Evolutionary conservation across 2,113 vertebrate genomes (phyloP).

Genomic region (Toxotes chatareus): DNA sequence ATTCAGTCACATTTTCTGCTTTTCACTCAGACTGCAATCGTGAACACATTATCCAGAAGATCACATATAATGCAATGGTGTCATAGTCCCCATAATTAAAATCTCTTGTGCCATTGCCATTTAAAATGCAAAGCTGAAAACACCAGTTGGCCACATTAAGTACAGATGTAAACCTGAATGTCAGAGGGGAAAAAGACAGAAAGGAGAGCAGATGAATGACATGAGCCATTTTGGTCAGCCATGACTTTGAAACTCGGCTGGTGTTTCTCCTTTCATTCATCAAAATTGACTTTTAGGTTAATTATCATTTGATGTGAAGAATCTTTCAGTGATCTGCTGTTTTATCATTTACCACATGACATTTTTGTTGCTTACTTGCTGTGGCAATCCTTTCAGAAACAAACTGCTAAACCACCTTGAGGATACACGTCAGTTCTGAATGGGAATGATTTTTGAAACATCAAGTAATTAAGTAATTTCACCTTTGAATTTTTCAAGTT

Average conservation of each 20-base stretch:
- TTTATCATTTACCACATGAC: background rate
- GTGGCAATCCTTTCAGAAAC: background rate
- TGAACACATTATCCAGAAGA: slow-evolving; percentile 7
- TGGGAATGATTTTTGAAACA: background rate
- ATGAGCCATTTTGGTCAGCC: background rate
- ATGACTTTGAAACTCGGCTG: background rate
- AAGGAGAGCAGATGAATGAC: background rate
- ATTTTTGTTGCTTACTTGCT: background rate
- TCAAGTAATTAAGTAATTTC: background rate
- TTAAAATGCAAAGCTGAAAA: slow-evolving; percentile 15
- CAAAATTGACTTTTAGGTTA: background rate
- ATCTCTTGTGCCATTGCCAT: background rate
- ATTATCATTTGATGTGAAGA: background rate
- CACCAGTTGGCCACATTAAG: background rate
- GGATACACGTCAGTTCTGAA: background rate
- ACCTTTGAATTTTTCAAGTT: background rate
- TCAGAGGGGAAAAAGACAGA: background rate
- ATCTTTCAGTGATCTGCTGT: background rate
- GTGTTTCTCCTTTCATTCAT: background rate
- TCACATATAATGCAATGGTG: background rate
- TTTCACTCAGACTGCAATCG: slow-evolving; percentile 1
- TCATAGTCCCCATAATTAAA: background rate
- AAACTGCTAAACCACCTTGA: background rate
- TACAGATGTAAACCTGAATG: background rate
- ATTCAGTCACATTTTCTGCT: slow-evolving; percentile 5